A percentile compares a stretch with the other conserved stretches of the same genome.
phyloP scores from a whole-genome alignment of 53 echinoderm and acorn worm genomes.

The Antedon mediterranea region DNA sequence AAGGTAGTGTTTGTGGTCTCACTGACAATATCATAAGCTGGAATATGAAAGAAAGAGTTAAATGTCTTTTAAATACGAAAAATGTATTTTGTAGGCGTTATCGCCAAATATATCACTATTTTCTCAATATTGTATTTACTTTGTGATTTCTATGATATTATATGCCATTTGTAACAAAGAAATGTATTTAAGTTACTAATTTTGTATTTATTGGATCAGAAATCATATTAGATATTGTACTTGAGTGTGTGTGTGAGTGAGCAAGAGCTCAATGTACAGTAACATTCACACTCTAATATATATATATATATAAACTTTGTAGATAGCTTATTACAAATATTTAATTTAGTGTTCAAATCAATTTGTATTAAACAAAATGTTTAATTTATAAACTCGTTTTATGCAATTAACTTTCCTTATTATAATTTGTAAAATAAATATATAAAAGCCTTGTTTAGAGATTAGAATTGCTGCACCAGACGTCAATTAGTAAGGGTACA shows the following conservation, averaged over 20 bases:
- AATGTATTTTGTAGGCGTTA: too few relatives aligned
- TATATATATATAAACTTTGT: neutral
- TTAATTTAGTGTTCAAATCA: neutral
- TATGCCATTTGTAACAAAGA: neutral
- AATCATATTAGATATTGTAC: too few relatives aligned
- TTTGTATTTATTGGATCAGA: neutral
- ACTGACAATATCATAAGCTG: too few relatives aligned
- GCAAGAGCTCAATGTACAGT: too few relatives aligned
- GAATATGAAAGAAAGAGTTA: too few relatives aligned
- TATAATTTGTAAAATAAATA: neutral
- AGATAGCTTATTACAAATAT: neutral
- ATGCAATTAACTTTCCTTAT: neutral
- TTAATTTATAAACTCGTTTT: neutral
- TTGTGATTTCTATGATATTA: too few relatives aligned
- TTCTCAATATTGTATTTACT: too few relatives aligned
- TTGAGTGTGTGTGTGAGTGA: neutral
- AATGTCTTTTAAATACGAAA: too few relatives aligned
- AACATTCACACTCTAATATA: neutral
- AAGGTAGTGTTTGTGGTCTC: too few relatives aligned
- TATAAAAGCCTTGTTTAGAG: neutral
- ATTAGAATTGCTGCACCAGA: neutral
- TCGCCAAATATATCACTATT: too few relatives aligned
- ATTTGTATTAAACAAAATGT: neutral
- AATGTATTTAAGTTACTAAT: neutral
- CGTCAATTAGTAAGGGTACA: neutral